Percentiles rank a stretch among this genome's conserved stretches.
These are phyloP conservation scores for Agrochola macilenta DNA, from an alignment of 2,888 invertebrate genomes.

Conservation along the genomic window DNA sequence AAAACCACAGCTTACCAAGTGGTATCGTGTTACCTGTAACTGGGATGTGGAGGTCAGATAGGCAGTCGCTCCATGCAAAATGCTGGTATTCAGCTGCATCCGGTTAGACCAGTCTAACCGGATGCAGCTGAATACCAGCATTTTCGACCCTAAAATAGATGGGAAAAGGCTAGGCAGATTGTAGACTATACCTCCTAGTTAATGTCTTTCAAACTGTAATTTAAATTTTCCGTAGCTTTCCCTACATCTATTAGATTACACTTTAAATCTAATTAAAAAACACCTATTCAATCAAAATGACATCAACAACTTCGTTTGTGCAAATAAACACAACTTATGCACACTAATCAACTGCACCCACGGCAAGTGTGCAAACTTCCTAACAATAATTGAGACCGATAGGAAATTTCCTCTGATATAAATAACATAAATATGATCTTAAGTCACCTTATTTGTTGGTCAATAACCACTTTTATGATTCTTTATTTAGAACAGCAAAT, in stretches of 20 bases:
- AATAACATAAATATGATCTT: conserved; percentile 46
- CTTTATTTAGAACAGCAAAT: conserved; percentile 30
- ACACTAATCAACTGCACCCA: conserved; percentile 20
- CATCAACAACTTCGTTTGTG: neutral
- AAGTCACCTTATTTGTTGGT: conserved; percentile 29
- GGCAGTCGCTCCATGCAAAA: neutral
- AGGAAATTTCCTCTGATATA: conserved; percentile 49
- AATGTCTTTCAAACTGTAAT: neutral
- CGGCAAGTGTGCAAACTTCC: conserved; percentile 34
- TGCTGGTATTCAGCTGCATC: neutral
- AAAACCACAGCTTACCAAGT: too few species aligned
- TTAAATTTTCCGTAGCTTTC: neutral
- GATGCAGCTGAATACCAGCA: too few species aligned
- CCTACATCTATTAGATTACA: neutral
- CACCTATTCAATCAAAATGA: conserved; percentile 12
- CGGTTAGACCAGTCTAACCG: too few species aligned
- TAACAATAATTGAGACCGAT: conserved; percentile 24
- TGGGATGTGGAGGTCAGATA: neutral
- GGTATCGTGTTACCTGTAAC: neutral
- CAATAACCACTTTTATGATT: conserved; percentile 26
- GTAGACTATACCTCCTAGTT: too few species aligned
- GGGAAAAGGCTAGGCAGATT: neutral
- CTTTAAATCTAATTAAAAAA: neutral
- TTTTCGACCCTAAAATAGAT: too few species aligned
- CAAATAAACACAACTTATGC: neutral